phyloP scores from a whole-genome alignment of 2,797 vertebrate genomes.

The Enteromius anoplus region DNA sequence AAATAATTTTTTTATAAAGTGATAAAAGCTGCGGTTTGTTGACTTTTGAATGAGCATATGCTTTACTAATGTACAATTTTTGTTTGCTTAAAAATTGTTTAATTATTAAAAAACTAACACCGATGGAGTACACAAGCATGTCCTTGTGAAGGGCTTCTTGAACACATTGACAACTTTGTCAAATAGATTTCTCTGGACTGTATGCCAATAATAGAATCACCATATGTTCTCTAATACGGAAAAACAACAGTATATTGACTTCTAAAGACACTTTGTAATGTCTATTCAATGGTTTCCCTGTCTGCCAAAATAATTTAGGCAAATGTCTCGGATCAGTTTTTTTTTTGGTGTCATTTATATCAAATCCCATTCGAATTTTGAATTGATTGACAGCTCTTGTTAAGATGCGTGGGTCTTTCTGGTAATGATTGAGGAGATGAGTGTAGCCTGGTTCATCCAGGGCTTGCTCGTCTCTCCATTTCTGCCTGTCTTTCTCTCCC shows the following conservation, averaged over 20 bases:
- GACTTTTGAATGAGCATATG: background rate
- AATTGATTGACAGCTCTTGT: background rate
- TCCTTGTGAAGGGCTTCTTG: background rate
- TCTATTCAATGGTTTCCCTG: background rate
- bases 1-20: background rate
- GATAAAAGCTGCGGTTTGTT: background rate
- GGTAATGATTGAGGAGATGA: conserved; percentile 22
- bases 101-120: background rate
- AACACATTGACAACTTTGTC: background rate
- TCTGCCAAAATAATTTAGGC: background rate
- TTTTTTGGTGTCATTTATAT: background rate
- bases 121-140: background rate
- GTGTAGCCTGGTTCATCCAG: background rate
- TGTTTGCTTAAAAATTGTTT: background rate
- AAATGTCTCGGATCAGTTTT: background rate
- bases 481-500: conserved; percentile 22
- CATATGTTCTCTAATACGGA: background rate
- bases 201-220: background rate
- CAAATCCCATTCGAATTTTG: background rate
- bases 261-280: background rate
- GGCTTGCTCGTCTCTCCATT: background rate
- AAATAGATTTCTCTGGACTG: background rate
- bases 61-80: background rate
- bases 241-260: background rate
- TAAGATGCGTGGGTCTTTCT: background rate